These are phyloP conservation scores for Limonius californicus DNA, from an alignment of 1,140 invertebrate species.

Conservation along the genomic window DNA sequence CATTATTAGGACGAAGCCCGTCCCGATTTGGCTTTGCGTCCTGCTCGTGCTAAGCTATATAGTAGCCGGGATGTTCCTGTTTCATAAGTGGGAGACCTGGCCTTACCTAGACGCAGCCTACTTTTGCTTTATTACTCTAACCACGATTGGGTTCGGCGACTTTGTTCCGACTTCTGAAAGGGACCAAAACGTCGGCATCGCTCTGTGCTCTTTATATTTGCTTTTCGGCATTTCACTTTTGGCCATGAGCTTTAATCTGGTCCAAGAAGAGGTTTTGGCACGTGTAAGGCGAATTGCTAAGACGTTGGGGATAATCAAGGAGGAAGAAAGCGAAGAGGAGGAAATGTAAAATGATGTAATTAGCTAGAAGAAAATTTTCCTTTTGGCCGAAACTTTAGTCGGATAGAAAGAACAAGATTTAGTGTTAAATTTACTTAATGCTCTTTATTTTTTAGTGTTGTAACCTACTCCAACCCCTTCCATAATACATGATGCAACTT, in stretches of 20 bases:
- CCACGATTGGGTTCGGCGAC: constrained; percentile 93
- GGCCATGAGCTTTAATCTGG: constrained; percentile 98
- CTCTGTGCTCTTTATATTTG: constrained; percentile 88
- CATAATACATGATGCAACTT: too few species aligned
- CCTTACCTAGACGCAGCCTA: constrained; percentile 86
- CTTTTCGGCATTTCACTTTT: constrained; percentile 95
- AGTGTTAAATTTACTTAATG: too few species aligned
- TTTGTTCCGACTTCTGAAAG: constrained; percentile 77
- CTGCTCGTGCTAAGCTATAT: constrained; percentile 87
- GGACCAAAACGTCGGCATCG: constrained; percentile 63
- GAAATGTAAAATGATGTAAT: too few species aligned
- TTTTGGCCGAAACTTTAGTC: too few species aligned
- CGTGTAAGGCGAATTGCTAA: constrained; percentile 80
- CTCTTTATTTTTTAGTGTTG: too few species aligned
- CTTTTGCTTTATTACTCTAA: constrained; percentile 94
- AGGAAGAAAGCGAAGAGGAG: constrained; percentile 56
- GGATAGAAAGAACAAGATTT: too few species aligned
- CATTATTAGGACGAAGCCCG: constrained; percentile 58
- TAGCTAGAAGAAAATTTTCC: too few species aligned
- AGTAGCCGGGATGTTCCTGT: constrained; percentile 78
- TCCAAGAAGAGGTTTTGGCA: constrained; percentile 87
- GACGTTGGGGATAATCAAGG: constrained; percentile 79
- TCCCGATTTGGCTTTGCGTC: constrained; percentile 89
- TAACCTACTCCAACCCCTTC: too few species aligned
- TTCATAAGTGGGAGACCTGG: constrained; percentile 86